Base-by-base conservation (phyloP, 2,797 vertebrate species). In the Natrix natrix region DNA sequence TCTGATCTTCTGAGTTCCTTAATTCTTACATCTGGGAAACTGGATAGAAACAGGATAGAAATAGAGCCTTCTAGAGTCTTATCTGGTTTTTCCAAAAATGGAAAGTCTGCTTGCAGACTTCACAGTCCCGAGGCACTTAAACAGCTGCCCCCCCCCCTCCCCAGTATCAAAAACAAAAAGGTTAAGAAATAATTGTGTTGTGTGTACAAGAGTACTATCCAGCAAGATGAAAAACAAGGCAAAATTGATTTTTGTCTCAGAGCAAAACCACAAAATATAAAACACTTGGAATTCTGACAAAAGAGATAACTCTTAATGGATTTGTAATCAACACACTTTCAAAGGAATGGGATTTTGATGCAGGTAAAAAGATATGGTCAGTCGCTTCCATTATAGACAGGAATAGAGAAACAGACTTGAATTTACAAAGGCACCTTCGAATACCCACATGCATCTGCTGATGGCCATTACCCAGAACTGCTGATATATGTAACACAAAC, bases 161-260 rank as follows among this genome's bases (percentile, higher is more conserved):
- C 7, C 61, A 63, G 61, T 28, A 93, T 91, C 89, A 88, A 95
- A 94, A 93, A 94, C 92, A 94, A 52, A 93, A 94, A 93, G 89
- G 91, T 66, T 94, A 93, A 92, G 93, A 95, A 93, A 93, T 91
- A 89, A 94, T 95, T 96, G 95, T 93, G 91, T 94, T 96, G 93
- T 93, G 93, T 93, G 95, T 95, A 96, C 54, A 90, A 69, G 90
- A 94, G 92, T 10, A 63, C 66, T 87, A 69, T 52, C 93, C 89
- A 94, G 88, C 93, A 95, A 89, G 88, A 91, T 94, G 5, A 92
- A 90, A 91, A 63, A 88, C 92, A 93, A 86, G 93, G 94, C 92
- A 92, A 95, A 22, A 22, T 94, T 95, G 93, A 95, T 92, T 83
- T 95, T 61, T 37, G 43, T 95, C 74, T 92, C 88, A 66, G 56